phyloP scores from a whole-genome alignment of 2,113 vertebrate species.

The Natator depressus region DNA sequence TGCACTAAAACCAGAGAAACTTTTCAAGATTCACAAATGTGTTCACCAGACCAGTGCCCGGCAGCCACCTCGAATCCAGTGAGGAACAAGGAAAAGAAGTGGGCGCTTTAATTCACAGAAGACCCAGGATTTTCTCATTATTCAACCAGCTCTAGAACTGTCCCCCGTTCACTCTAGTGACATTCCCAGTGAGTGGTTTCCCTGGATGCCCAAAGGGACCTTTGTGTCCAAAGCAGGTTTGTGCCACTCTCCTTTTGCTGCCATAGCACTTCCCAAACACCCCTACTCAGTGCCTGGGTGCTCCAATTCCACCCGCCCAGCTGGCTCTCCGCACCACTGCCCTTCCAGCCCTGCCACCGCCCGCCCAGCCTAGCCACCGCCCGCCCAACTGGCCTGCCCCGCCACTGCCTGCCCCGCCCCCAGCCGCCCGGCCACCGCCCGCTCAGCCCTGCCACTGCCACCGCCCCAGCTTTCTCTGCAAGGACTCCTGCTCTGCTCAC shows the following conservation, averaged over 20 bases:
- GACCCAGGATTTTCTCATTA: accelerated
- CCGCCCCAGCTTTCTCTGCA: neutral
- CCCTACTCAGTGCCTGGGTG: neutral
- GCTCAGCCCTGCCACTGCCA: neutral
- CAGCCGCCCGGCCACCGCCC: neutral
- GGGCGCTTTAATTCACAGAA: accelerated
- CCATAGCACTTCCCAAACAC: too few relatives aligned
- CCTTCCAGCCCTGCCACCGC: neutral
- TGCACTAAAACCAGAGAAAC: neutral
- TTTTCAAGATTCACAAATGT: neutral
- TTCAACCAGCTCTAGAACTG: accelerated
- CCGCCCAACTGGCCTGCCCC: neutral
- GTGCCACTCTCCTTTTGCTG: neutral
- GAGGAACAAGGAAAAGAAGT: neutral
- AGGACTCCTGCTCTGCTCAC: neutral
- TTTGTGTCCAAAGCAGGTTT: neutral
- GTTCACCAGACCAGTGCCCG: neutral
- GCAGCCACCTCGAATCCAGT: neutral
- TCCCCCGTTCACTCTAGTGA: accelerated
- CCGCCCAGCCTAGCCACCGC: neutral
- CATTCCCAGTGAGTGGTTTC: neutral
- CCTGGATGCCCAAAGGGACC: neutral
- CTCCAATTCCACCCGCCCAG: neutral
- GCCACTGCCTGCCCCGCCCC: neutral
- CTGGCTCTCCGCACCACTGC: neutral